A percentile compares a stretch with the other conserved stretches of the same genome.
These are phyloP conservation scores for Diaprepes abbreviatus DNA, from an alignment of 2,888 invertebrate species.

Conservation along the genomic window DNA sequence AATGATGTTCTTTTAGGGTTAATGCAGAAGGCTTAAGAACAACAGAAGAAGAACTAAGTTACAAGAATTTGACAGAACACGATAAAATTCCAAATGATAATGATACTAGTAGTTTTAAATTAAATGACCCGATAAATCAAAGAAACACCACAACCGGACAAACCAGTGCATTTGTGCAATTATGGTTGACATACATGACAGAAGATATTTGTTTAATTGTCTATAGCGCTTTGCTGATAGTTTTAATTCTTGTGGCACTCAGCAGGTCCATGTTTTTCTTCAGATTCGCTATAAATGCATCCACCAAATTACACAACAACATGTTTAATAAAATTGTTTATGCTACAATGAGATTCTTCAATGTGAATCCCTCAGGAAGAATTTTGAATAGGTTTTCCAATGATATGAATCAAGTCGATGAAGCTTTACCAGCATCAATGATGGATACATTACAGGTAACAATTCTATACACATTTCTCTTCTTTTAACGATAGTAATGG, in stretches of 20 bases:
- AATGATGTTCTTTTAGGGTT: slow-evolving; percentile 51
- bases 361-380: slow-evolving; percentile 75
- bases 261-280: slow-evolving; percentile 71
- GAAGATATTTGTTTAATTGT: slow-evolving; percentile 64
- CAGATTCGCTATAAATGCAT: slow-evolving; percentile 69
- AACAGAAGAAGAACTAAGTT: neutral
- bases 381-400: slow-evolving; percentile 82
- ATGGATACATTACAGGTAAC: slow-evolving; percentile 69
- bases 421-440: slow-evolving; percentile 68
- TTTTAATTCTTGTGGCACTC: slow-evolving; percentile 66
- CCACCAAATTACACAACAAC: slow-evolving; percentile 71
- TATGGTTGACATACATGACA: slow-evolving; percentile 47
- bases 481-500: too few species aligned
- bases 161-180: slow-evolving; percentile 17
- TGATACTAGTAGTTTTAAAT: neutral
- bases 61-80: neutral
- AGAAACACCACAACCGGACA: neutral
- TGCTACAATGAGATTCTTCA: slow-evolving; percentile 79
- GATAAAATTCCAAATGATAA: too few species aligned
- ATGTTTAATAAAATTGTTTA: slow-evolving; percentile 72
- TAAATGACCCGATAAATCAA: neutral
- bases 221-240: slow-evolving; percentile 51
- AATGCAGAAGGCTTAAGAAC: slow-evolving; percentile 67
- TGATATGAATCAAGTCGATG: slow-evolving; percentile 76
- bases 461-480: neutral